These are phyloP conservation scores for Silurus glanis DNA, from an alignment of 2,113 vertebrate genomes.

Conservation along the genomic window DNA sequence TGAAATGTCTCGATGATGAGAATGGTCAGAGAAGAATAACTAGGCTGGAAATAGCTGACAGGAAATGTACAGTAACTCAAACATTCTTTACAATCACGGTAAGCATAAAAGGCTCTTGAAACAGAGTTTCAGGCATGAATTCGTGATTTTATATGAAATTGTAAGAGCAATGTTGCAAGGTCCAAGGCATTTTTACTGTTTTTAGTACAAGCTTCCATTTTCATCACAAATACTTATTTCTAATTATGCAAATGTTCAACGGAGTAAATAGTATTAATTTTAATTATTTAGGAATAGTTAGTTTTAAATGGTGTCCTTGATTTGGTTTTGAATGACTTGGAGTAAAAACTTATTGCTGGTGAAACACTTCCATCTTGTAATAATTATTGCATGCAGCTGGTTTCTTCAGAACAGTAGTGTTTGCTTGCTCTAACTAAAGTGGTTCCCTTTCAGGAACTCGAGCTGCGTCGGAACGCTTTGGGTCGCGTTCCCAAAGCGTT, in stretches of 20 bases:
- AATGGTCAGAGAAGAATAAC: too few species aligned
- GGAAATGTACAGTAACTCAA: too few species aligned
- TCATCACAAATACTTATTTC: neutral
- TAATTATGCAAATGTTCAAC: neutral
- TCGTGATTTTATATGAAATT: neutral
- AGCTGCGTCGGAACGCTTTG: too few species aligned
- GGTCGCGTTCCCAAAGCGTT: too few species aligned
- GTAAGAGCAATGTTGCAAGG: neutral
- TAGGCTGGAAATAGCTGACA: too few species aligned
- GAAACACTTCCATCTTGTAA: neutral
- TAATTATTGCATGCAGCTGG: neutral
- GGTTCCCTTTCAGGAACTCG: neutral
- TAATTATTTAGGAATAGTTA: neutral
- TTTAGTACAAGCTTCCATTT: neutral
- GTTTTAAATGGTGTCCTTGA: neutral
- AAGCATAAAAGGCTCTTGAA: too few species aligned
- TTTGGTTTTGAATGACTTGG: neutral
- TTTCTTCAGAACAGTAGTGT: neutral
- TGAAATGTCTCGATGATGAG: too few species aligned
- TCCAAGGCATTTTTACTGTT: neutral
- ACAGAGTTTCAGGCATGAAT: neutral
- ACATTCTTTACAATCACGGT: too few species aligned
- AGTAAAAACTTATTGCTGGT: neutral
- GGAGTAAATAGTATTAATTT: neutral
- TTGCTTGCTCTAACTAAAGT: neutral